phyloP scores from a whole-genome alignment of 2,888 invertebrate genomes.

The Eupithecia tripunctaria region DNA sequence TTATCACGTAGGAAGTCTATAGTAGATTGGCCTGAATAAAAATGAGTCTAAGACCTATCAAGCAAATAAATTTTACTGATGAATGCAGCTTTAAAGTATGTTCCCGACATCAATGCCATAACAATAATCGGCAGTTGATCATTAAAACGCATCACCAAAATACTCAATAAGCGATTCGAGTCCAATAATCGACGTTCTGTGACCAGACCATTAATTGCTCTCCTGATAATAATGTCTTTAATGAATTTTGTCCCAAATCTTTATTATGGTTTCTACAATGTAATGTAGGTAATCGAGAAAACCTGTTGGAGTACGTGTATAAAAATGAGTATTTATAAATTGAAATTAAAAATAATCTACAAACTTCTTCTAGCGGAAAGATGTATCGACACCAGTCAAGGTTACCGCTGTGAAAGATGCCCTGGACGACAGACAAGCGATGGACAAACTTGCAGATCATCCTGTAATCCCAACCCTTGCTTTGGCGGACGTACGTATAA shows the following conservation, averaged over 20 bases:
- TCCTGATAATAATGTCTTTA: not conserved
- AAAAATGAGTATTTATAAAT: not conserved
- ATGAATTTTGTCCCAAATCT: not conserved
- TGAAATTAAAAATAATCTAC: not conserved
- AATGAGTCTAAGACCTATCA: not conserved
- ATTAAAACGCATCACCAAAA: not conserved
- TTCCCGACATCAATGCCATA: not conserved
- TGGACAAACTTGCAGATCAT: slow-evolving; percentile 89
- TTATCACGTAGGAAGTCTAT: not conserved
- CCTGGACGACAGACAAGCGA: slow-evolving; percentile 90
- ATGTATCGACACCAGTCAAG: slow-evolving; percentile 87
- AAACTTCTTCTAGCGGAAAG: slow-evolving; percentile 81
- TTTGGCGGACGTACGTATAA: slow-evolving; percentile 75
- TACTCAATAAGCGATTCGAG: not conserved
- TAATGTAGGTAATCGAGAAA: not conserved
- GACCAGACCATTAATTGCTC: not conserved
- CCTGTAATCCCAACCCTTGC: slow-evolving; percentile 87
- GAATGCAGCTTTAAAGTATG: not conserved
- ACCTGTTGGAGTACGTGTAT: not conserved
- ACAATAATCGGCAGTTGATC: not conserved
- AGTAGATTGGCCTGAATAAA: not conserved
- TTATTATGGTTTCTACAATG: not conserved
- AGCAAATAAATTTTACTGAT: not conserved
- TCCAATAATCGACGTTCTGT: not conserved
- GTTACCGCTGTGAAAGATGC: slow-evolving; percentile 90